Conservation (phyloP, 2,797 vertebrate genomes). For the Neostethus bicornis region DNA sequence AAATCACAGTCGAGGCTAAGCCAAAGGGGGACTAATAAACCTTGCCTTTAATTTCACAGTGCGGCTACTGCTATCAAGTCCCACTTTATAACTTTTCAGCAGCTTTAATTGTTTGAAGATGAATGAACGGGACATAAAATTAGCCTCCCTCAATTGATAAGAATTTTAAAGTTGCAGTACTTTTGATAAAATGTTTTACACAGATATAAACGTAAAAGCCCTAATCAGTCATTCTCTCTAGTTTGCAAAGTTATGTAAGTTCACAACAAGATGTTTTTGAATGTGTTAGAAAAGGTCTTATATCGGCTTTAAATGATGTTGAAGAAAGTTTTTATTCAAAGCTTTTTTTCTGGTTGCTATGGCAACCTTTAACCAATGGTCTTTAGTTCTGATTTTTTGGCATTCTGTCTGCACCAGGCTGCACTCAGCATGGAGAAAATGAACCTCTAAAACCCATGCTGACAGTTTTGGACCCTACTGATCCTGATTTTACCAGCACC, state of each 20-base stretch:
- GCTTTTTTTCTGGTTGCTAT: constrained; percentile 1
- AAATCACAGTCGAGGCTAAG: constrained; percentile 81
- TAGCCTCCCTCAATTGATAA: constrained; percentile 28
- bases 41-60: constrained; percentile 76
- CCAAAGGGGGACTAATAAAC: constrained; percentile 82
- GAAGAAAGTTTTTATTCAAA: constrained; percentile 13
- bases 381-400: constrained; percentile 45
- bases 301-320: constrained; percentile 36
- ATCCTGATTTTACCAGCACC: constrained; percentile 68
- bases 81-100: constrained; percentile 57
- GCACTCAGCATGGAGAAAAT: constrained; percentile 77
- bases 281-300: constrained; percentile 33
- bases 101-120: constrained; percentile 54
- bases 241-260: constrained; percentile 31
- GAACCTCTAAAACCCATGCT: constrained; percentile 74
- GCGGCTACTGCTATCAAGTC: constrained; percentile 66
- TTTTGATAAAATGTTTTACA: constrained; percentile 22
- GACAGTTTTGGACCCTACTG: constrained; percentile 76
- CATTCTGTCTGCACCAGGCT: constrained; percentile 67
- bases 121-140: constrained; percentile 63
- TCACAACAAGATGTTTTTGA: constrained; percentile 20
- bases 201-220: constrained; percentile 21
- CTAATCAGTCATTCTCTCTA: constrained; percentile 47
- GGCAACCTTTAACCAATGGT: constrained; percentile 23
- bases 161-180: constrained; percentile 21